Percentiles rank a stretch among this genome's conserved stretches.
Conservation (phyloP, 1,140 invertebrate species). For the Pseudomyrmex cubaensis region DNA sequence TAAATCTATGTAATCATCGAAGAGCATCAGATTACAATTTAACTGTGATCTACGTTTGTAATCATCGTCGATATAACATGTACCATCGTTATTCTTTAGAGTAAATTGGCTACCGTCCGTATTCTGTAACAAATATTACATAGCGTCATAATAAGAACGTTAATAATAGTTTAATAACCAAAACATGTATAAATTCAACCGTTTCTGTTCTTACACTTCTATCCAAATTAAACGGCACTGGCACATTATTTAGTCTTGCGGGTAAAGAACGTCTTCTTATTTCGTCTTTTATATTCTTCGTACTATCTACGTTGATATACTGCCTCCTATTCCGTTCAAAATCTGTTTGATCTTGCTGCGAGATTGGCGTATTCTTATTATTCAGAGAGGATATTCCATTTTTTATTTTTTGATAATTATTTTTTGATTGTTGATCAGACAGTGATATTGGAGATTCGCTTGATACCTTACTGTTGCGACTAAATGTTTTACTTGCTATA, state of each 20-base stretch:
- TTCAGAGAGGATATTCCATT: neutral
- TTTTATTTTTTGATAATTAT: neutral
- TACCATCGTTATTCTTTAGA: slow-evolving; percentile 71
- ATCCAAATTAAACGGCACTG: slow-evolving; percentile 24
- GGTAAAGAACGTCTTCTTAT: slow-evolving; percentile 76
- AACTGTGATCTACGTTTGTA: slow-evolving; percentile 71
- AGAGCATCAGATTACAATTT: slow-evolving; percentile 77
- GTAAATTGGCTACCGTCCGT: slow-evolving; percentile 61
- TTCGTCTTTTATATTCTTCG: slow-evolving; percentile 50
- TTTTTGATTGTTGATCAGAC: neutral
- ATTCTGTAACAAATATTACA: slow-evolving; percentile 63
- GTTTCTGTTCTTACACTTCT: too few relatives aligned
- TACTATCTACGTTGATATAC: slow-evolving; percentile 8
- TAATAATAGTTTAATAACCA: too few relatives aligned
- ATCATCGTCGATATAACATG: slow-evolving; percentile 82
- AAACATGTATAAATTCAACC: too few relatives aligned
- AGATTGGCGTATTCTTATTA: too few relatives aligned
- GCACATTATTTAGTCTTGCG: slow-evolving; percentile 66
- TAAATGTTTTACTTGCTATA: neutral
- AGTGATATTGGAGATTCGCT: slow-evolving; percentile 19
- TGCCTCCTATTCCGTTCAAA: slow-evolving; percentile 1
- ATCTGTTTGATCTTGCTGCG: neutral
- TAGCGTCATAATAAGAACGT: too few relatives aligned
- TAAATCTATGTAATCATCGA: slow-evolving; percentile 58
- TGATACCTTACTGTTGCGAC: slow-evolving; percentile 16